Evolutionary conservation across 2,888 invertebrate genomes (phyloP).

Genomic region (Diaphora mendica): DNA sequence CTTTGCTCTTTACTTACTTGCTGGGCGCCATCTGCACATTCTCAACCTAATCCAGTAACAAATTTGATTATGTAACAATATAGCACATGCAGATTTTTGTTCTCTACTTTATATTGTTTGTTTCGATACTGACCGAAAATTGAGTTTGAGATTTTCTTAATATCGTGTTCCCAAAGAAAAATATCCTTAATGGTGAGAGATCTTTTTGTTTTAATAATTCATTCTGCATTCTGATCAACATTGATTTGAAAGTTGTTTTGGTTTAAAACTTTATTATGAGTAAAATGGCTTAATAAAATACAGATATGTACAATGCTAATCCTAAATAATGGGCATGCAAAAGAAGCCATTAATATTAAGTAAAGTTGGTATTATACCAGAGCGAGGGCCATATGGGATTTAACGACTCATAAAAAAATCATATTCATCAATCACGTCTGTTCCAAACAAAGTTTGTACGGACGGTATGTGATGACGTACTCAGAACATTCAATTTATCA

Average conservation of each 20-base stretch:
- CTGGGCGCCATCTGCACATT: slow-evolving; percentile 84
- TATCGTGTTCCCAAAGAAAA: too few species aligned
- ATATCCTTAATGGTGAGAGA: too few species aligned
- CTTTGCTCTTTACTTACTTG: slow-evolving; percentile 85
- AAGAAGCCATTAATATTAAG: slow-evolving; percentile 47
- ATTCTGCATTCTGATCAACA: not conserved
- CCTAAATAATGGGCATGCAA: slow-evolving; percentile 37
- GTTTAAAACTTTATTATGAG: not conserved
- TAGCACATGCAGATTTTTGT: slow-evolving; percentile 60
- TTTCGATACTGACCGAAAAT: slow-evolving; percentile 45
- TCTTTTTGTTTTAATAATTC: not conserved
- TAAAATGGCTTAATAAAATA: not conserved
- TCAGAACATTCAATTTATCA: slow-evolving; percentile 49
- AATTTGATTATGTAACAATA: slow-evolving; percentile 82
- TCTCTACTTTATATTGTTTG: slow-evolving; percentile 46
- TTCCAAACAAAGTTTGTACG: slow-evolving; percentile 49
- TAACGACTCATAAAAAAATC: slow-evolving; percentile 57
- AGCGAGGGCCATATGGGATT: slow-evolving; percentile 46
- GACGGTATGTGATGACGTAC: slow-evolving; percentile 48
- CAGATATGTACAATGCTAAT: slow-evolving; percentile 13
- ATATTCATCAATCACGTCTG: slow-evolving; percentile 56
- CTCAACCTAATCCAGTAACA: slow-evolving; percentile 81
- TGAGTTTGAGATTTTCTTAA: slow-evolving; percentile 26
- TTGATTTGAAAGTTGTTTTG: not conserved
- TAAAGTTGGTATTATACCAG: slow-evolving; percentile 44